Evolutionary conservation across 1,140 invertebrate genomes (phyloP).

Genomic region (Vanessa atalanta): DNA sequence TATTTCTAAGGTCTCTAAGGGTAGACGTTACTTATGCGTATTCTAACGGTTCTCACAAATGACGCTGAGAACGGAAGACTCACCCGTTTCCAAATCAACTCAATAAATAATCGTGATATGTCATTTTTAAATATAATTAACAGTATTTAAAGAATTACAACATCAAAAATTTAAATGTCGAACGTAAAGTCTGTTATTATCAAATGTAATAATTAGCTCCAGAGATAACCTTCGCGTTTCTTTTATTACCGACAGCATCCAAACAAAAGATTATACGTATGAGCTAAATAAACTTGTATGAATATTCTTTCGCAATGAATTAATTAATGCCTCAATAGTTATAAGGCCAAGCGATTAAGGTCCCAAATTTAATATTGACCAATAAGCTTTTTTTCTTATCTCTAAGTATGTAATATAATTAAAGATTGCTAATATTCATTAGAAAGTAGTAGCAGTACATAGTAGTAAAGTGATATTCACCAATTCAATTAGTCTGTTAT

Average conservation of each 20-base stretch:
- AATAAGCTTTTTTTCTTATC: too few species aligned
- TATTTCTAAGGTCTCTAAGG: neutral
- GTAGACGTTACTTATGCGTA: constrained; percentile 15
- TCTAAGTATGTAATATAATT: too few species aligned
- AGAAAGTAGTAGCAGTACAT: too few species aligned
- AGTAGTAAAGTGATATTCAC: too few species aligned
- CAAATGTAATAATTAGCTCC: neutral
- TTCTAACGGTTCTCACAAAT: constrained; percentile 32
- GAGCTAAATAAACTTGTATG: too few species aligned
- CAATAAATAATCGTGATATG: constrained; percentile 11
- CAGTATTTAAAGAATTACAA: neutral
- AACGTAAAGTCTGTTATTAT: neutral
- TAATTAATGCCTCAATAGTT: too few species aligned
- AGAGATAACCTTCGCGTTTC: neutral
- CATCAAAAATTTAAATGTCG: neutral
- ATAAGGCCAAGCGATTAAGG: too few species aligned
- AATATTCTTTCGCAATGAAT: too few species aligned
- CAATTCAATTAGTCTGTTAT: too few species aligned
- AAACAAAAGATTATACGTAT: neutral
- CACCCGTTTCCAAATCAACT: constrained; percentile 28
- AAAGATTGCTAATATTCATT: too few species aligned
- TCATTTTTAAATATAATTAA: constrained; percentile 15
- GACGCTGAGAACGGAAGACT: constrained; percentile 23
- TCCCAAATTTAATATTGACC: too few species aligned
- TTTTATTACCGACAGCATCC: constrained; percentile 3